Percentiles rank a stretch among this genome's conserved stretches.
phyloP scores from a whole-genome alignment of 53 echinoderm and acorn worm species.

The Glandiceps talaboti region DNA sequence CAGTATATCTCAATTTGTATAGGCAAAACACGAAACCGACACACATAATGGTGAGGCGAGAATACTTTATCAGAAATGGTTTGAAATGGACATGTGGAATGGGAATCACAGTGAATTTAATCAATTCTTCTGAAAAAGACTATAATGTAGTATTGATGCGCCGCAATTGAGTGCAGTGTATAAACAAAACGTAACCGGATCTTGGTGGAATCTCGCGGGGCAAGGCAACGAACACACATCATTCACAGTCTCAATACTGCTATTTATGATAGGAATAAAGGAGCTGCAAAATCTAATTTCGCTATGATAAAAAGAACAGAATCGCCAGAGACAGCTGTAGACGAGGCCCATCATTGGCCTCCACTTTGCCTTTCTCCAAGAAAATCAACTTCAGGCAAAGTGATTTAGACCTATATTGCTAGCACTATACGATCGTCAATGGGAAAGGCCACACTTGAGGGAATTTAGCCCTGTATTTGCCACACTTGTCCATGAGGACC shows the following conservation, averaged over 20 bases:
- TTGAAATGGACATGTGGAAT: neutral
- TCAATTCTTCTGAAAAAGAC: neutral
- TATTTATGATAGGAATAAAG: neutral
- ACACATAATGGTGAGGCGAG: neutral
- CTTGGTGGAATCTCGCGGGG: neutral
- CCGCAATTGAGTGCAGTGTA: neutral
- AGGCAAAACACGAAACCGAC: conserved; percentile 1
- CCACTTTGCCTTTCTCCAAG: neutral
- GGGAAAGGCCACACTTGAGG: neutral
- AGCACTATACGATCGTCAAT: neutral
- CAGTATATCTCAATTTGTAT: neutral
- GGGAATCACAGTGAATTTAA: neutral
- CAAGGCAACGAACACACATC: neutral
- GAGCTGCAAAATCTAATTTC: neutral
- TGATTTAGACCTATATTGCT: neutral
- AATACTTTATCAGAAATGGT: neutral
- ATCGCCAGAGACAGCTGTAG: neutral
- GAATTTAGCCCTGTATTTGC: neutral
- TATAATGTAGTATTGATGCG: neutral
- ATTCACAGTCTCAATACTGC: neutral
- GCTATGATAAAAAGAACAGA: neutral
- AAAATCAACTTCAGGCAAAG: neutral
- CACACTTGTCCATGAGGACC: neutral
- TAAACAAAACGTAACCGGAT: neutral
- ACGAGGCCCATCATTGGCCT: neutral